Evolutionary conservation across 2,888 invertebrate genomes (phyloP).

Genomic region (Enchytraeus crypticus): DNA sequence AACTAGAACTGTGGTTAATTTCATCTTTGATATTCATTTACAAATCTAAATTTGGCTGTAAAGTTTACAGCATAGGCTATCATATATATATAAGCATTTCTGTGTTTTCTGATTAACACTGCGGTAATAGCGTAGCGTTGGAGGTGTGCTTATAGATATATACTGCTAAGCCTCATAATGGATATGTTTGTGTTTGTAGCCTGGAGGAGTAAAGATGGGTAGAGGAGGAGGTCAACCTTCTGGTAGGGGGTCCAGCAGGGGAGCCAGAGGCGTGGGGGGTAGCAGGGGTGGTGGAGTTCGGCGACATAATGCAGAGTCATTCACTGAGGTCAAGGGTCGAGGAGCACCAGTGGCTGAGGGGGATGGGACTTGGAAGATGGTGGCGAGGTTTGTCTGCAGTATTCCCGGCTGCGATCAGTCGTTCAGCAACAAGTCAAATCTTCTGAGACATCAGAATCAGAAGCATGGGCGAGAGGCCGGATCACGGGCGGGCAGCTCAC

Average conservation of each 20-base stretch:
- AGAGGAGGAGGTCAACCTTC: too few species aligned
- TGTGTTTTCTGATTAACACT: too few species aligned
- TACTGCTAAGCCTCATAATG: neutral
- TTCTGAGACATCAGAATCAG: slow-evolving; percentile 1
- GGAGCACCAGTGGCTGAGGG: too few species aligned
- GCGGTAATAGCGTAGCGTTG: too few species aligned
- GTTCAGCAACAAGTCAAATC: slow-evolving; percentile 2
- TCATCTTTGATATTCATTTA: too few species aligned
- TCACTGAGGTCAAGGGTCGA: neutral
- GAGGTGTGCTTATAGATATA: too few species aligned
- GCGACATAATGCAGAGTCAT: too few species aligned
- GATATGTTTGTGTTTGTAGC: neutral
- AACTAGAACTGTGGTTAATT: too few species aligned
- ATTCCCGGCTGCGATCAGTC: slow-evolving; percentile 6
- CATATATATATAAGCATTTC: too few species aligned
- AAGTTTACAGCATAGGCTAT: too few species aligned
- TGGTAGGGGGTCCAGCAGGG: neutral
- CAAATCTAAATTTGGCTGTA: too few species aligned
- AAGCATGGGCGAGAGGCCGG: neutral
- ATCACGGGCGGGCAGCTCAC: neutral
- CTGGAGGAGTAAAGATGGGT: neutral
- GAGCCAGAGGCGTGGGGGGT: neutral
- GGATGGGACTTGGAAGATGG: slow-evolving; percentile 4
- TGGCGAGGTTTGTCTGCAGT: slow-evolving; percentile 1
- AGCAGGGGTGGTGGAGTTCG: neutral